Conservation (phyloP, 2,797 vertebrate species). For the Meda fulgida region DNA sequence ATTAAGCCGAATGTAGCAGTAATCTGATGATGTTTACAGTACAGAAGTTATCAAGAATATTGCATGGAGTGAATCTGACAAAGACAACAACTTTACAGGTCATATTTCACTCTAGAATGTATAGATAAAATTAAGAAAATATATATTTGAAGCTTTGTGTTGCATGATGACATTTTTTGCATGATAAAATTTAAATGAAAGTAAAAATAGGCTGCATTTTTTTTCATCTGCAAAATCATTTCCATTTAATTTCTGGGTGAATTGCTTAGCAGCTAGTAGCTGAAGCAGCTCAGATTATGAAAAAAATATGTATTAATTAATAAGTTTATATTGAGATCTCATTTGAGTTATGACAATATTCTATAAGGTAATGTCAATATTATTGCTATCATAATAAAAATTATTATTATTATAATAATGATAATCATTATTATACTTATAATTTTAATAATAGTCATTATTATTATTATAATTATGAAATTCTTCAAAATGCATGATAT, state of each 20-base stretch:
- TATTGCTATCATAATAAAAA: neutral
- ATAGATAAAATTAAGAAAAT: neutral
- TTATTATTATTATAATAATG: neutral
- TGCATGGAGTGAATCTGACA: neutral
- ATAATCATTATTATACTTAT: neutral
- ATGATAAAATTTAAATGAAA: neutral
- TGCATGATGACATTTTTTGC: neutral
- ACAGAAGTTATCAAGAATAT: neutral
- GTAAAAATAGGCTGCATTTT: neutral
- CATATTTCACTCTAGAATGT: neutral
- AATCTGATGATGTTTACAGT: neutral
- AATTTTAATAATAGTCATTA: neutral
- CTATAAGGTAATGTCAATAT: neutral
- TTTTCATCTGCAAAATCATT: neutral
- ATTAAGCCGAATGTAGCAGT: constrained; percentile 1
- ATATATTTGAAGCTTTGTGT: neutral
- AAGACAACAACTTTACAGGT: neutral
- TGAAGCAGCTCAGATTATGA: neutral
- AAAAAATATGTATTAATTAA: neutral
- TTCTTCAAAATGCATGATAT: neutral
- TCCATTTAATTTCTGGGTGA: neutral
- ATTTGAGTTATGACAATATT: neutral
- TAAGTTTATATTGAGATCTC: neutral
- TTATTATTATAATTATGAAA: neutral
- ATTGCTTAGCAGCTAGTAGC: neutral